Base-by-base conservation (phyloP, 2,113 vertebrate genomes). In the Arvicanthis niloticus region DNA sequence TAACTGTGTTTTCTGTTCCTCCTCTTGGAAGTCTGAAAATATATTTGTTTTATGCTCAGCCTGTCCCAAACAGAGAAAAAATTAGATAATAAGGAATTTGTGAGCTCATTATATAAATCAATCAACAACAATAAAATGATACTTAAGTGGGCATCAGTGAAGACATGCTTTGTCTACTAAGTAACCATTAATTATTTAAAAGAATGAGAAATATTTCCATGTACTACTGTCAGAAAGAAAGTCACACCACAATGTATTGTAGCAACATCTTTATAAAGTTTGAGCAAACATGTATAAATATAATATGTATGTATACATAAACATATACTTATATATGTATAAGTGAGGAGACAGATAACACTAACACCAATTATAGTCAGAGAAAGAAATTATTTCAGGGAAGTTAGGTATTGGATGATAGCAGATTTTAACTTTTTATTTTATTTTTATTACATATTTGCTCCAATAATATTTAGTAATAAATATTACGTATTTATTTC, bases 201-300 rank as follows among this genome's bases (percentile, higher is more conserved):
- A 97, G 17, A 45, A 70, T 85, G 21, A 73, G 67, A 81, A 87
- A n/a, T 6, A 90, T 31, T 77, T 89, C 21, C 75, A 7, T 48
- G 2, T 51, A 40, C 11, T 84, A 13, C 56, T 89, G 12, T 86
- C 62, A 95, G 87, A 76, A 42, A 62, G 76, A 67, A 21, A 87
- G 26, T 19, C 70, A 17, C 6, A 53, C 70, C 24, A 5, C 15
- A 93, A 21, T 77, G 2, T 3, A 65, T 65, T 62, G 22, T 1
- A 77, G 40, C 31, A 58, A 68, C 90, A 42, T 77, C 87, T 92
- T 84, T 81, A 76, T 84, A 65, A 84, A 88, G 88, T 80, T 22
- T 62, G 0, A 16, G 16, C 65, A 68, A 51, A 60, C 15, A 53
- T 40, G 0, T 80, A n/a, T 82, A 24, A 82, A 31, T 65, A 56